phyloP scores from a whole-genome alignment of 2,888 invertebrate species.

The Cylloceria caligata region DNA sequence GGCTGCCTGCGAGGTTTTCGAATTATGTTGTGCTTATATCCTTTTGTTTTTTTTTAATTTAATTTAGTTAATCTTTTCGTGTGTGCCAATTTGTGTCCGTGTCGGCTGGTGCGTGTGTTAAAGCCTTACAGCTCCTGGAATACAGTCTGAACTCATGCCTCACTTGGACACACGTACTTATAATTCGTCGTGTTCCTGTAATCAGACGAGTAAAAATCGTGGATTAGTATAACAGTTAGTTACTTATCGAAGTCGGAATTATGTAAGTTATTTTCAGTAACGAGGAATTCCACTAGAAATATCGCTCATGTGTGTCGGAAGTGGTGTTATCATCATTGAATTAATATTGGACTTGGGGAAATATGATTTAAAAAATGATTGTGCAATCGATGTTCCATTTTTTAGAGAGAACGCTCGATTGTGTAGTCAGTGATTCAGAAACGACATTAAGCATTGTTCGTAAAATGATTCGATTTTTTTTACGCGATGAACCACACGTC shows the following conservation, averaged over 20 bases:
- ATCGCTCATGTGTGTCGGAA: conserved; percentile 77
- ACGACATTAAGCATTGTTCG: too few relatives aligned
- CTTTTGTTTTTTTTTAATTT: conserved; percentile 52
- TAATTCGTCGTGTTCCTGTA: conserved; percentile 87
- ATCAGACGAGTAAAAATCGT: conserved; percentile 67
- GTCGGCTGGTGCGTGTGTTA: conserved; percentile 73
- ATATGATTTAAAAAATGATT: neutral
- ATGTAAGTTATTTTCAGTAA: conserved; percentile 73
- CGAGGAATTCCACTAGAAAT: conserved; percentile 79
- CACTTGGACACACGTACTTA: conserved; percentile 83
- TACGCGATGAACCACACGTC: too few relatives aligned
- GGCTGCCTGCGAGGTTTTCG: conserved; percentile 40
- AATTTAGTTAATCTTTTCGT: conserved; percentile 42
- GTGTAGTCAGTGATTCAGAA: too few relatives aligned
- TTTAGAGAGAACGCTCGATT: too few relatives aligned
- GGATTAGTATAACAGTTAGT: conserved; percentile 22
- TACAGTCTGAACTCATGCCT: conserved; percentile 82
- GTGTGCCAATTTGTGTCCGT: conserved; percentile 55
- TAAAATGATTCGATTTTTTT: too few relatives aligned
- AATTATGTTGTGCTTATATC: conserved; percentile 26
- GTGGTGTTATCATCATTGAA: conserved; percentile 76
- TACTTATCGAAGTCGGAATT: neutral
- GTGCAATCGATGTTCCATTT: neutral
- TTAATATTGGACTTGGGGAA: conserved; percentile 19
- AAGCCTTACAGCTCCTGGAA: conserved; percentile 82